These are phyloP conservation scores for Eupithecia subumbrata DNA, from an alignment of 2,888 invertebrate species.

Conservation along the genomic window DNA sequence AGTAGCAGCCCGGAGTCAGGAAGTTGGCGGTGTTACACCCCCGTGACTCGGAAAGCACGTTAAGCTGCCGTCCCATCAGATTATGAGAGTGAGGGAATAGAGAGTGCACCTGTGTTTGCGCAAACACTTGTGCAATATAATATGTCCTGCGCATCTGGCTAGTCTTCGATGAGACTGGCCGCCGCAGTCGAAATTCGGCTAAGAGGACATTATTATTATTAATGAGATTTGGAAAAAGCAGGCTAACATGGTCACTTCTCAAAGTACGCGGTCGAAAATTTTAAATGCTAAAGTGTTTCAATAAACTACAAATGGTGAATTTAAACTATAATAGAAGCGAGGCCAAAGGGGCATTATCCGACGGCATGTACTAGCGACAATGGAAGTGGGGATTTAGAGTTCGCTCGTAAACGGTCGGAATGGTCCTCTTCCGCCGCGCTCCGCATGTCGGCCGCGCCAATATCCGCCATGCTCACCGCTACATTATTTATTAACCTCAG, in stretches of 20 bases:
- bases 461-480: constrained; percentile 34
- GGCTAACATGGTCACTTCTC: too few relatives aligned
- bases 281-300: constrained; percentile 1
- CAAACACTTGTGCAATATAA: too few relatives aligned
- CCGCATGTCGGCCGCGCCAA: constrained; percentile 35
- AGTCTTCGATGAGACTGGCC: too few relatives aligned
- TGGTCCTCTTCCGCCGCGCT: constrained; percentile 63
- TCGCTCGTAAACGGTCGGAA: constrained; percentile 66
- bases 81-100: too few relatives aligned
- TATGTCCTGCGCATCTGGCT: too few relatives aligned
- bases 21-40: too few relatives aligned
- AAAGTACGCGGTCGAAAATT: neutral
- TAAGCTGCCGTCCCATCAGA: too few relatives aligned
- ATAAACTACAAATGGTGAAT: constrained; percentile 26
- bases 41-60: too few relatives aligned
- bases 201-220: too few relatives aligned
- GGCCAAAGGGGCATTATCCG: constrained; percentile 51
- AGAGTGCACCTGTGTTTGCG: too few relatives aligned
- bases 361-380: constrained; percentile 55
- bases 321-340: constrained; percentile 34
- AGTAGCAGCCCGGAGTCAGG: too few relatives aligned
- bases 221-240: neutral
- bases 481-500: constrained; percentile 36
- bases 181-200: too few relatives aligned
- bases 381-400: constrained; percentile 57